These are phyloP conservation scores for Cranoglanis bouderius DNA, from an alignment of 2,113 vertebrate species.

Conservation along the genomic window DNA sequence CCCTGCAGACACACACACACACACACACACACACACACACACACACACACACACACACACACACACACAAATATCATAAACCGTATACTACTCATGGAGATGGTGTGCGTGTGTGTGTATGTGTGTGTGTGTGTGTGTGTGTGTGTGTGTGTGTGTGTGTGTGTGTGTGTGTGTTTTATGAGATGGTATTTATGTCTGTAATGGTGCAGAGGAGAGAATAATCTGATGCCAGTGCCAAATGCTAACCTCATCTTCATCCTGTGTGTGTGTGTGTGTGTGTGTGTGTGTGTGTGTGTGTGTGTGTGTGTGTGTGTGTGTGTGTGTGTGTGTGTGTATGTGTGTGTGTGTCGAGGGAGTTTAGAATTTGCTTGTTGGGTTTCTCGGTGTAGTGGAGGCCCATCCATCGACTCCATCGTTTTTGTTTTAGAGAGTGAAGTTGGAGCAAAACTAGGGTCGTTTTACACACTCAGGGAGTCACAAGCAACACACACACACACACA, in stretches of 20 bases:
- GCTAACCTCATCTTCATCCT: conserved; percentile 19
- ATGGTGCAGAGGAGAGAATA: conserved; percentile 37
- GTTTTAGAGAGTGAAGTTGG: background rate
- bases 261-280: background rate
- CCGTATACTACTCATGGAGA: background rate
- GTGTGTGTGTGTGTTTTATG: background rate
- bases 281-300: conserved; percentile 21
- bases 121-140: background rate
- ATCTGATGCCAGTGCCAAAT: conserved; percentile 53
- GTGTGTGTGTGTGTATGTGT: conserved; percentile 1
- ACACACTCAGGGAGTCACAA: background rate
- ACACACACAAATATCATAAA: conserved; percentile 5
- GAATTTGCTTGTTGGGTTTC: conserved; percentile 69
- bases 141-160: conserved; percentile 6
- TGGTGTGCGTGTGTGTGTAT: background rate
- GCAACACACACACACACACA: conserved; percentile 11
- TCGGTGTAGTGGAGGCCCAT: conserved; percentile 59
- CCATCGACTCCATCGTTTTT: conserved; percentile 57
- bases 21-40: conserved; percentile 53
- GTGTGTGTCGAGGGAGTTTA: conserved; percentile 67
- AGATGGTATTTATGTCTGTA: background rate
- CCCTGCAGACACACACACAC: conserved; percentile 66
- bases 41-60: conserved; percentile 42
- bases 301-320: background rate
- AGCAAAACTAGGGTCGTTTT: conserved; percentile 17